Evolutionary conservation across 2,797 vertebrate species (phyloP).

Genomic region (Sebastes taczanowskii): DNA sequence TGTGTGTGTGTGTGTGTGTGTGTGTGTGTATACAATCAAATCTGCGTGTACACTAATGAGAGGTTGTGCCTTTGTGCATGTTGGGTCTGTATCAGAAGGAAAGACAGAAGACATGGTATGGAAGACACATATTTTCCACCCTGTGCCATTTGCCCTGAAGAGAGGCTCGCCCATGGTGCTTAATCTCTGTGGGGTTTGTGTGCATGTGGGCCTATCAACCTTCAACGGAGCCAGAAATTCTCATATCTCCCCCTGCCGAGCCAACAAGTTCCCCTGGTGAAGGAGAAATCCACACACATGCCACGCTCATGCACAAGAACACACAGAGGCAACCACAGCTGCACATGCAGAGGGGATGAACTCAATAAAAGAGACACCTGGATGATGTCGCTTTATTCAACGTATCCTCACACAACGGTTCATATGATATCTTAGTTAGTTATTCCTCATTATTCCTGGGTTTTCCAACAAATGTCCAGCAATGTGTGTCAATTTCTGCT

Average conservation of each 20-base stretch:
- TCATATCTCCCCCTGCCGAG: conserved; percentile 55
- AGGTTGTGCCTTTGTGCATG: conserved; percentile 9
- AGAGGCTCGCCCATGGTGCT: conserved; percentile 44
- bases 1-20: background rate
- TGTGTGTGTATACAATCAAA: background rate
- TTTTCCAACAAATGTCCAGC: no score
- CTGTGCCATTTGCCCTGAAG: conserved; percentile 58
- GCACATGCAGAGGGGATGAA: background rate
- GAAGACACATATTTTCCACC: conserved; percentile 46
- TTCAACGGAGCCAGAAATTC: conserved; percentile 50
- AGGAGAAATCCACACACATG: conserved; percentile 33
- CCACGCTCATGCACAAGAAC: background rate
- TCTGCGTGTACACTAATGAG: conserved; percentile 18
- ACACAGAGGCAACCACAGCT: background rate
- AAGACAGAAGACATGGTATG: conserved; percentile 27
- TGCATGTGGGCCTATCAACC: conserved; percentile 59
- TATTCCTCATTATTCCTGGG: no score
- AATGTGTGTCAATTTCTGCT: no score
- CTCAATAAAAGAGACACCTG: background rate
- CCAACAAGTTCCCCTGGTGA: conserved; percentile 42
- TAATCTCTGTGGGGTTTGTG: conserved; percentile 59
- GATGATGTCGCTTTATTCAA: background rate
- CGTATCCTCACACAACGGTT: no score
- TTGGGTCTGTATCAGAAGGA: conserved; percentile 25
- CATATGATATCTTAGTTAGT: no score